Base-by-base conservation (phyloP, 2,113 vertebrate genomes). In the Corapipo altera region DNA sequence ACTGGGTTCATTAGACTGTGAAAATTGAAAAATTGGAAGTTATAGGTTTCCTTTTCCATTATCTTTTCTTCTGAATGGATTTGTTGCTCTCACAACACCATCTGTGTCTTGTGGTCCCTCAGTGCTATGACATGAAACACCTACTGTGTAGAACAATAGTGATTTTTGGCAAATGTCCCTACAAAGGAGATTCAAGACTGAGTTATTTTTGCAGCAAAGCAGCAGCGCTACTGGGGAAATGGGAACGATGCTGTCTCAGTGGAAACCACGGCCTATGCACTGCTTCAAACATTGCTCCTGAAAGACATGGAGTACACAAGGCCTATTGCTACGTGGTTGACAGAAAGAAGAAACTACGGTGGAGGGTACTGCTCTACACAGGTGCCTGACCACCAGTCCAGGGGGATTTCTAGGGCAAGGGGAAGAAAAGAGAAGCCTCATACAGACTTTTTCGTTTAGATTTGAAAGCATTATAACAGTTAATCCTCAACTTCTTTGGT, bases 261-360 rank as follows among this genome's bases (percentile, higher is more conserved):
- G 82, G 98, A 98, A 94, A 97, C 97, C 33, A 98, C 98, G 7
- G 97, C 98, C 49, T 98, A 98, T 18, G 98, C 98, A 23, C 95
- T 99, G 48, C 96, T 99, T 27, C 93, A 98, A 27, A 98, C 98
- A 4, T 52, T 98, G 75, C 85, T 89, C 54, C 96, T 97, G 54
- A 28, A 55, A 3, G 88, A 98, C 11, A 46, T 32, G 4, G 16
- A 86, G 4, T 97, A 95, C 6, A 96, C 98, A 33, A 88, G 91
- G 28, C 76, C 95, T 33, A 95, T 97, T 46, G 98, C 96, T 41
- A 98, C 94, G 0, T 99, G 98, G 98, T 91, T 99, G 84, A 96
- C 94, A 3, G 96, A 98, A 43, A 97, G 97, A 52, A 97, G 98
- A 96, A 98, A 98, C 91, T 98, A 97, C 2, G 94, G 81, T 5